Evolutionary conservation across 2,888 invertebrate genomes (phyloP), one percentile per base, ranked within the genome.

Genomic region (Drosophila siamana): DNA sequence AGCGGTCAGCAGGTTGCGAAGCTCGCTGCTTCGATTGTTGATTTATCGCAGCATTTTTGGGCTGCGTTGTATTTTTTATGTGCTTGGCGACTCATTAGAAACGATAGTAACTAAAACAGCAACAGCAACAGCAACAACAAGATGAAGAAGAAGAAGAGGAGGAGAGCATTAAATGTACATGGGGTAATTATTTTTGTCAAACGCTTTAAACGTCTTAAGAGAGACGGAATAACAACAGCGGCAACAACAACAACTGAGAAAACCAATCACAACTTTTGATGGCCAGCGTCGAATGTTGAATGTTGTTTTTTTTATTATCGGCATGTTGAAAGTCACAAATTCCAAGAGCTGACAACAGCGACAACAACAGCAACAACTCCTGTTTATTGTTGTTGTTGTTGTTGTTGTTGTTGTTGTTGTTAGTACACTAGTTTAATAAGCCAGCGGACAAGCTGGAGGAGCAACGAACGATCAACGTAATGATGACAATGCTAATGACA

Each of bases 251-350:
- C 36, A 38, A 43, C 40, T 43, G 38, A 59, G 60, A 81, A 81
- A 82, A 79, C 79, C 85, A 85, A 82, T 82, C 81, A 82, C 85
- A 85, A 72, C 8, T 76, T 85, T 85, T 85, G 85, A 85, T 82
- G 81, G 68, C 73, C 76, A 62, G 56, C 71, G 41, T 74, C 54
- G 63, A 72, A 77, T 83, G 70, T 74, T 74, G 63, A 72, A 77
- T 83, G 70, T 74, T 74, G 63, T 69, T 82, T 72, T 76, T 69
- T 82, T 72, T 76, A 66, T 71, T 61, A 67, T 75, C 67, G 64
- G 74, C 70, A 59, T 74, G 74, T 74, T 59, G 67, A 75, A 75
- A 75, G 71, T 75, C 75, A 66, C 70, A 71, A 74, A 75, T 70
- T 60, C 67, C 60, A 63, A 70, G 59, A 68, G 62, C 40, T 50